Conservation (phyloP, 1,140 invertebrate species). For the Luehdorfia chinensis region DNA sequence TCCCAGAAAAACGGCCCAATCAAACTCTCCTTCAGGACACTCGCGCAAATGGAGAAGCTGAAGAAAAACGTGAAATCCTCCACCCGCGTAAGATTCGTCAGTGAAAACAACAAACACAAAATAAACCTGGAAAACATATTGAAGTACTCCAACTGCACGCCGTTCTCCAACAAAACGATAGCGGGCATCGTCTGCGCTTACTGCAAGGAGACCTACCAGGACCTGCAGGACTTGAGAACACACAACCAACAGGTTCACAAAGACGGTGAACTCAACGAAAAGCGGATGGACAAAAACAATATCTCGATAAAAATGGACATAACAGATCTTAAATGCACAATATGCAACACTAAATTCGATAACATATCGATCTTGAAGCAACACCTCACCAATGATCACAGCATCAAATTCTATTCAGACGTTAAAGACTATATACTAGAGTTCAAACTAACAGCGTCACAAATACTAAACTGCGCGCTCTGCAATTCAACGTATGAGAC, state of each 20-base stretch:
- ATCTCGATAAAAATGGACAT: constrained; percentile 61
- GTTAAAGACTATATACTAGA: constrained; percentile 56
- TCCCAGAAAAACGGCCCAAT: constrained; percentile 19
- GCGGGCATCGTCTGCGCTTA: constrained; percentile 54
- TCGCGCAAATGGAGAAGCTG: constrained; percentile 29
- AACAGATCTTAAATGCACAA: constrained; percentile 48
- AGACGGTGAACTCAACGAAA: constrained; percentile 30
- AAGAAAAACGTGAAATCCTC: constrained; percentile 15
- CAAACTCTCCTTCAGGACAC: constrained; percentile 29
- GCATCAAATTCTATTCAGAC: constrained; percentile 50
- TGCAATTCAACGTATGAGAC: constrained; percentile 57
- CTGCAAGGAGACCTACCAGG: constrained; percentile 42
- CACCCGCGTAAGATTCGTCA: constrained; percentile 21
- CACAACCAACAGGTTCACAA: constrained; percentile 42
- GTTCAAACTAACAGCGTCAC: constrained; percentile 47
- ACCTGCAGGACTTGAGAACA: constrained; percentile 29
- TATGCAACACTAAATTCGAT: constrained; percentile 35
- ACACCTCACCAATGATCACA: constrained; percentile 43
- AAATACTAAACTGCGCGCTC: constrained; percentile 48
- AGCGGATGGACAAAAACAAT: constrained; percentile 48
- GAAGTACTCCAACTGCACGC: constrained; percentile 62
- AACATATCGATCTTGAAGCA: constrained; percentile 42
- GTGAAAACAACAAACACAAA: constrained; percentile 47
- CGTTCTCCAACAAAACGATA: constrained; percentile 56
- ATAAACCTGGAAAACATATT: constrained; percentile 52